Base-by-base conservation (phyloP, 2,888 invertebrate species). In the Salticus scenicus region DNA sequence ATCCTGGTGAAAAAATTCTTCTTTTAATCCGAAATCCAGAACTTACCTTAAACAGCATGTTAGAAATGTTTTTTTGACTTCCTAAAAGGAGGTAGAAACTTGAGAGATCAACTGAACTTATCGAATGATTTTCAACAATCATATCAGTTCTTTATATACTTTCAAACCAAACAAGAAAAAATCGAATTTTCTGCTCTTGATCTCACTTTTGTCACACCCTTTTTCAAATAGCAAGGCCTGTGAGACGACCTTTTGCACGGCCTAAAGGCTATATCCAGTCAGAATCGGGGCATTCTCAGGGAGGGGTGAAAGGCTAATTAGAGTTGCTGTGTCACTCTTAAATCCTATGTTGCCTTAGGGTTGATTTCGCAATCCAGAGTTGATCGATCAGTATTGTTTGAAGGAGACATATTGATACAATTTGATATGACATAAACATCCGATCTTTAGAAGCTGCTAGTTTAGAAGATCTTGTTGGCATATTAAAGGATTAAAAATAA, bases 21-120 rank as follows among this genome's bases (percentile, higher is more conserved):
- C 8, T 66, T 57, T 24, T 20, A 24, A 57, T 4, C 57, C 12
- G 57, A 57, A 57, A 57, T 24, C 20, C 4, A 17, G 0, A 2
- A 20, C 77, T 67, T 83, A 83, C 83, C 83, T 83, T 83, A 57
- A 83, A 69, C 77, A 83, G 47, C 77, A 83, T 83, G 77, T 51
- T 77, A 67, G 63, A 64, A n/a, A n/a, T 5, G 51, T 17, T 33
- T 37, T 66, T 41, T 30, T 14, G 30, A 24, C 27, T 42, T 70
- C 42, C 41, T 57, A 41, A 72, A 73, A 14, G 31, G 70, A 70
- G 41, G 30, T 41, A 47, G 20, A 41, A 73, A 70, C 24, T 30
- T 37, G 20, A 31, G 69, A 77, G 41, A 8, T 37, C 37, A 10
- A 57, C 5, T 2, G 24, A 71, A 66, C 27, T 41, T 64, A 30